These are phyloP conservation scores for Australoheros facetus DNA, from an alignment of 2,797 vertebrate genomes.

Conservation along the genomic window DNA sequence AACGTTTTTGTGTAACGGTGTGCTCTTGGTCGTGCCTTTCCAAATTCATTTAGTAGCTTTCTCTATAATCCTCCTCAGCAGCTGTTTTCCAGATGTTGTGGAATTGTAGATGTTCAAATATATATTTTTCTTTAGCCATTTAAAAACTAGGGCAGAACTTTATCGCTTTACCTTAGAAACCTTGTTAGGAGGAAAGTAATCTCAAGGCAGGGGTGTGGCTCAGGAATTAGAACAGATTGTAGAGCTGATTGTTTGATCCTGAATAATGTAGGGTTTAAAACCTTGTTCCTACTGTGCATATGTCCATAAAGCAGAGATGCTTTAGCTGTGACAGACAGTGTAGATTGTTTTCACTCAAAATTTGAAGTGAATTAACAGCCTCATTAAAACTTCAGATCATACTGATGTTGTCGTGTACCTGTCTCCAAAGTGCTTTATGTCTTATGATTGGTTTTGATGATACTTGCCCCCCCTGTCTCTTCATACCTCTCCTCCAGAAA, in stretches of 20 bases:
- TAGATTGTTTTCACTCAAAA: no score
- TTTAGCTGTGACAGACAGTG: no score
- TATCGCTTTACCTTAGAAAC: background rate
- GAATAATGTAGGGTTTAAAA: background rate
- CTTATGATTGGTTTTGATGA: background rate
- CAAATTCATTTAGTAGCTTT: background rate
- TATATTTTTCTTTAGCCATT: background rate
- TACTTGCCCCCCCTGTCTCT: background rate
- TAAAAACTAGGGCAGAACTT: background rate
- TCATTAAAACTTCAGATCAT: background rate
- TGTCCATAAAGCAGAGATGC: background rate
- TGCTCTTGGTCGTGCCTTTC: background rate
- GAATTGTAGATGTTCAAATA: background rate
- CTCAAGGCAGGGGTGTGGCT: background rate
- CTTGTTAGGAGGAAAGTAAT: background rate
- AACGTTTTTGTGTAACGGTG: background rate
- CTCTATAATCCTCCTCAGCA: background rate
- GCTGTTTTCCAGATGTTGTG: background rate
- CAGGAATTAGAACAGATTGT: background rate
- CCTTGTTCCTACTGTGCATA: background rate
- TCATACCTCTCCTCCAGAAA: background rate
- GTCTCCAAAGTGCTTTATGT: background rate
- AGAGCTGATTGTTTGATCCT: background rate
- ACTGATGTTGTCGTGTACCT: background rate
- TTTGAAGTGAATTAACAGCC: background rate